Conservation (phyloP, 2,797 vertebrate genomes). For the Takifugu rubripes region DNA sequence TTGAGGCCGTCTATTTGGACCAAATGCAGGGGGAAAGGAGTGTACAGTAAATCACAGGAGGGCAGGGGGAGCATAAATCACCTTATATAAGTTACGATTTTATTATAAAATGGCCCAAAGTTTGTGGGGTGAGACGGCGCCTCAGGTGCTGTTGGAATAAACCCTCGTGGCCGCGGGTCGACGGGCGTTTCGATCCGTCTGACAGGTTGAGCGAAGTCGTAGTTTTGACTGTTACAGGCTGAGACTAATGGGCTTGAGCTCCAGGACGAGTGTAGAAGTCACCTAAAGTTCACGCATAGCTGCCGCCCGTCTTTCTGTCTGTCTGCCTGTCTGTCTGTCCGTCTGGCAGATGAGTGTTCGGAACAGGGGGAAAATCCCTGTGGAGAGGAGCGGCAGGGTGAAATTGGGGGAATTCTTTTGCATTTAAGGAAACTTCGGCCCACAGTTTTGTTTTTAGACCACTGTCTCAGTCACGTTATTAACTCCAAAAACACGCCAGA, state of each 20-base stretch:
- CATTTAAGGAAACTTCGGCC: slow-evolving; percentile 19
- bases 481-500: slow-evolving; percentile 5
- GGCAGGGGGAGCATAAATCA: slow-evolving; percentile 6
- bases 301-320: slow-evolving; percentile 7
- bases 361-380: background rate
- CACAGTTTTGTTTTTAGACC: background rate
- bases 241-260: slow-evolving; percentile 38
- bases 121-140: background rate
- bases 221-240: slow-evolving; percentile 44
- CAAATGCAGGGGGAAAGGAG: background rate
- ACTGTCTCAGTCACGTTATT: background rate
- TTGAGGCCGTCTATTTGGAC: slow-evolving; percentile 7
- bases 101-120: slow-evolving; percentile 8
- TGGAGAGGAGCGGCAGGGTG: too few species aligned
- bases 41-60: background rate
- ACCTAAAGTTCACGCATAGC: slow-evolving; percentile 51
- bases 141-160: slow-evolving; percentile 14
- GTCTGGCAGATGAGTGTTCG: slow-evolving; percentile 16
- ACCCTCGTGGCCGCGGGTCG: slow-evolving; percentile 33
- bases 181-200: slow-evolving; percentile 15
- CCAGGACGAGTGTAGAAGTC: slow-evolving; percentile 41
- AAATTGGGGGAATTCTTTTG: slow-evolving; percentile 10
- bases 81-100: slow-evolving; percentile 6
- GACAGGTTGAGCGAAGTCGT: slow-evolving; percentile 20
- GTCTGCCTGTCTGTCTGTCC: slow-evolving; percentile 11